Base-by-base conservation (phyloP, 2,113 vertebrate genomes). In the Stigmatopora argus region DNA sequence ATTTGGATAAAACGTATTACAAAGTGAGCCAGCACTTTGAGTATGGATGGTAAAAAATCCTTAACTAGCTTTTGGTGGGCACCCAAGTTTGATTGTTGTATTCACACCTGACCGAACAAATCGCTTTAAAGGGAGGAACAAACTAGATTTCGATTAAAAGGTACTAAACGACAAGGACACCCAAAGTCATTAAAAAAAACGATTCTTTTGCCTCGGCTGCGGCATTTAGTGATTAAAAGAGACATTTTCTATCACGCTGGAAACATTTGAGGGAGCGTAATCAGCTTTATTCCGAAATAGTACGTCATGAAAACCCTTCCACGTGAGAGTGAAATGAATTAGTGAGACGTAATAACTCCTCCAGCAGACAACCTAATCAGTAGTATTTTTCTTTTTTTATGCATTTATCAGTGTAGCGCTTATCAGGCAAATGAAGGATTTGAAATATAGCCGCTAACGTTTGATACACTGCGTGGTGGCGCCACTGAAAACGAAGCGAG, bases 241-340 rank as follows among this genome's bases (percentile, higher is more conserved):
- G 17, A 64, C 47, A 49, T 49, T 64, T 47, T 64, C 46, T 53
- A 52, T 69, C 65, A 52, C 17, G 53, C 62, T 58, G 46, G 59
- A 79, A 73, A 75, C 65, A 66, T 70, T 78, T 69, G 21, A 48
- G 49, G 67, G 70, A 67, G 58, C 61, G 51, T 62, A 64, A 83
- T 83, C 64, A 66, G 67, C 67, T 71, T 62, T 70, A 78, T 73
- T 72, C 59, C 70, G 65, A 66, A 82, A 75, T 69, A 77, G 14
- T 69, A 73, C 70, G 83, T 53, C 57, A 61, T 70, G 66, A 77
- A 80, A 52, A 66, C 59, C 56, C 65, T 44, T 31, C 17, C 62
- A 71, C 60, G 65, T 23, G 58, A 74, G 56, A 72, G 19, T 65
- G 52, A 74, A 80, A 78, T 67, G 77, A 81, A 49, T 72, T 62